Base-by-base conservation (phyloP, 2,797 vertebrate genomes). In the Glyptemys insculpta region DNA sequence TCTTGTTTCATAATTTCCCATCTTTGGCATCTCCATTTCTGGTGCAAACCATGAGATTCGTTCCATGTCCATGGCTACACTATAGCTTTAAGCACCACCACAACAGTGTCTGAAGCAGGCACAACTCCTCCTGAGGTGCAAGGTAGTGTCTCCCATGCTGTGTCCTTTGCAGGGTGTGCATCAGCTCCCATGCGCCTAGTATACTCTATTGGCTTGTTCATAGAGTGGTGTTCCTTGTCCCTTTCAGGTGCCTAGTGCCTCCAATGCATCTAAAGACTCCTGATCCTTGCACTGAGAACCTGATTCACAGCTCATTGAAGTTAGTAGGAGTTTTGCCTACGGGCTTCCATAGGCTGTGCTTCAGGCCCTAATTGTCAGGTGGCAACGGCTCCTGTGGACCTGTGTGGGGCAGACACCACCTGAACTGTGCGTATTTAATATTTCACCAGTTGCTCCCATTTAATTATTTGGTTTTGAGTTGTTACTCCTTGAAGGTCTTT, bases 401-500 rank as follows among this genome's bases (percentile, higher is more conserved):
- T 19, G 2, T 2, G 6, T 52, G 83, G 29, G 37, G 4, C 7
- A 74, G 23, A 29, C 8, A 78, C 29, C 23, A 37, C 0, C 0
- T 68, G 41, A 65, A 16, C 0, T 0, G 53, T 85, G 8, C 31
- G 79, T 50, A 62, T 96, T 23, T 52, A 0, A 0, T 12, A 3
- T 25, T 79, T 93, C 89, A 37, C 62, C 18, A 91, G 47, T 54
- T 41, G 5, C 80, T 90, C 91, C 6, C 6, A 3, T 25, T 62
- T 1, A 2, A 27, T 87, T 90, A 11, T 84, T 88, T 95, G 68
- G 57, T 74, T 88, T 90, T 79, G n/a, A 34, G 74, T 93, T 41
- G 15, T 47, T 81, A 81, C 76, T 90, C 87, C 87, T 94, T 91
- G 88, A 92, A 81, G 88, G 89, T 89, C 91, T 37, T 81, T 88